phyloP scores from a whole-genome alignment of 2,113 vertebrate genomes.

The Campylomormyrus tamandua region DNA sequence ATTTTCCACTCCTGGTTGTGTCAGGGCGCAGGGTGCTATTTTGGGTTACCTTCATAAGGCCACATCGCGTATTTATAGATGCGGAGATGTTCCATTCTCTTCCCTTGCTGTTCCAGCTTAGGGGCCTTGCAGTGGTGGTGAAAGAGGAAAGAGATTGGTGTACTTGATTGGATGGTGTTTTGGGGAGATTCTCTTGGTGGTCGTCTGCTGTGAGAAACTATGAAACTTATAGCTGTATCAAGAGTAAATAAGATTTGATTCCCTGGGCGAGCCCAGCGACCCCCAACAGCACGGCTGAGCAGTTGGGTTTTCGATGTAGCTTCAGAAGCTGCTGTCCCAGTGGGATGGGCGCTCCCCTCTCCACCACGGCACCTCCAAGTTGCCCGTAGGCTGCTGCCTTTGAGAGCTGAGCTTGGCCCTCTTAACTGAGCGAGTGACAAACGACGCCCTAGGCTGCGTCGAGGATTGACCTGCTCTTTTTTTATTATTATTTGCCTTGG shows the following conservation, averaged over 20 bases:
- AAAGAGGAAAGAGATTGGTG: background rate
- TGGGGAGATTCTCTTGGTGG: background rate
- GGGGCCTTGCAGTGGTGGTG: background rate
- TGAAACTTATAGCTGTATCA: conserved; percentile 17
- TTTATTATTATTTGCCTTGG: background rate
- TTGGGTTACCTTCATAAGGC: conserved; percentile 10
- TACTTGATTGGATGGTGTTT: background rate
- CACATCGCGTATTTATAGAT: conserved; percentile 19
- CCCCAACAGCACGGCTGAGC: conserved; percentile 11
- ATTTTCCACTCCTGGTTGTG: background rate
- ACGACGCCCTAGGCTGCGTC: background rate
- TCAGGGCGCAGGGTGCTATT: conserved; percentile 5
- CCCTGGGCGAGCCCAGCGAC: conserved; percentile 16
- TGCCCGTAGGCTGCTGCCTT: background rate
- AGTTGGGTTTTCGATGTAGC: background rate
- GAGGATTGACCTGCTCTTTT: background rate
- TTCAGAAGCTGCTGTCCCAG: background rate
- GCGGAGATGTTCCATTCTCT: conserved; percentile 16
- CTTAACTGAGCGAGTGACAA: background rate
- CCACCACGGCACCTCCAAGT: background rate
- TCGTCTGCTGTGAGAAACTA: background rate
- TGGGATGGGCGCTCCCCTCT: background rate
- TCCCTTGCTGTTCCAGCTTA: background rate
- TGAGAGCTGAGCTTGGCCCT: background rate
- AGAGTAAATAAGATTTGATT: conserved; percentile 27